These are phyloP conservation scores for Gymnocypris eckloni DNA, from an alignment of 2,797 vertebrate species.

Conservation along the genomic window DNA sequence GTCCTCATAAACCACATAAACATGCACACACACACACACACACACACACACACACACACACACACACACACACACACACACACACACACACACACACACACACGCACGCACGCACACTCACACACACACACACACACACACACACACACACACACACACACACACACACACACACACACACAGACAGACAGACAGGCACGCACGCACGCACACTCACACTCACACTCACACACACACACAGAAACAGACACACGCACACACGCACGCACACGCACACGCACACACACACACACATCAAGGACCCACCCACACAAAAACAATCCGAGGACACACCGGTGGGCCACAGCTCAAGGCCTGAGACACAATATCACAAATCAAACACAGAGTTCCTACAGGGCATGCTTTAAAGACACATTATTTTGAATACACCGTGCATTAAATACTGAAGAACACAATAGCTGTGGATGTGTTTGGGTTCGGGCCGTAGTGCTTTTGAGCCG, in stretches of 20 bases:
- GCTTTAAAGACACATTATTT: not conserved
- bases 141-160: too few species aligned
- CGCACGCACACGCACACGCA: conserved; percentile 44
- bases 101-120: too few species aligned
- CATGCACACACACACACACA: too few species aligned
- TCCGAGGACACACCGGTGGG: conserved; percentile 56
- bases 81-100: too few species aligned
- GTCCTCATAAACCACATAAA: too few species aligned
- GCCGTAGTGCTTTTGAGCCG: conserved; percentile 27
- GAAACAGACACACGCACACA: conserved; percentile 28
- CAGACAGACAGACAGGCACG: conserved; percentile 45
- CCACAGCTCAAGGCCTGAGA: conserved; percentile 57
- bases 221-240: not conserved
- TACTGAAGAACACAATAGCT: conserved; percentile 33
- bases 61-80: conserved; percentile 46
- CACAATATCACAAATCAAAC: conserved; percentile 19
- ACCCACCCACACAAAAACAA: conserved; percentile 39
- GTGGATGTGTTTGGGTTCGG: not conserved
- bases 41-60: conserved; percentile 21
- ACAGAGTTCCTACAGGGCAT: not conserved
- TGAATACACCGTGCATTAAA: not conserved
- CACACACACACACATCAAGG: conserved; percentile 39
- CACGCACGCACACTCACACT: conserved; percentile 46
- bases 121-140: conserved; percentile 21
- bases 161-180: conserved; percentile 44